Conservation (phyloP, 2,797 vertebrate species). For the Rachycentron canadum region DNA sequence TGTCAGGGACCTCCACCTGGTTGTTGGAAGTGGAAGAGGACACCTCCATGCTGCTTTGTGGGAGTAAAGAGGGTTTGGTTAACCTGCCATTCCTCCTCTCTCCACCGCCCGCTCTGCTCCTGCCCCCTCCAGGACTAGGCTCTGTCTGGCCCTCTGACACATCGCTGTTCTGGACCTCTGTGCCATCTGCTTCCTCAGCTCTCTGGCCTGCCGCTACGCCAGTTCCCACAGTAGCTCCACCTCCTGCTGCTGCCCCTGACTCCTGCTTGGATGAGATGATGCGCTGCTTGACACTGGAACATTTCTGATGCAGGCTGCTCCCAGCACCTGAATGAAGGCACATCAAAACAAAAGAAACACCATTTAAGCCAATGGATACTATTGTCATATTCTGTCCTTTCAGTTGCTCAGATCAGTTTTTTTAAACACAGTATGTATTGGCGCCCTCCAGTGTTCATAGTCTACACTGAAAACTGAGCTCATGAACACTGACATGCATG, state of each 20-base stretch:
- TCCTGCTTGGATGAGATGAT: constrained; percentile 99
- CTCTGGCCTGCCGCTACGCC: constrained; percentile 79
- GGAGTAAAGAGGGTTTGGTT: constrained; percentile 93
- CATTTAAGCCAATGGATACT: not conserved
- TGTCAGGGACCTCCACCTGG: constrained; percentile 99
- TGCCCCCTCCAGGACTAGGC: constrained; percentile 84
- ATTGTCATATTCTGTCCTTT: not conserved
- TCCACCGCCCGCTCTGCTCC: constrained; percentile 84
- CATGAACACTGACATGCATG: constrained; percentile 10
- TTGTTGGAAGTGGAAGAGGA: constrained; percentile 92
- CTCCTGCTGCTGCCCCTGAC: constrained; percentile 87
- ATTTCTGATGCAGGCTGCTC: constrained; percentile 99
- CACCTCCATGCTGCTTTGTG: constrained; percentile 98
- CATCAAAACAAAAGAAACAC: constrained; percentile 31
- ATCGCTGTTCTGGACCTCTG: constrained; percentile 99
- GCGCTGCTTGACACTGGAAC: constrained; percentile 99
- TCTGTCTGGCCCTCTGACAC: constrained; percentile 98
- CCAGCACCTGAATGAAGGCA: constrained; percentile 90
- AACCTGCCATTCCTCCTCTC: constrained; percentile 97
- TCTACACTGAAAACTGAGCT: constrained; percentile 40
- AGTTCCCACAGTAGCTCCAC: constrained; percentile 83
- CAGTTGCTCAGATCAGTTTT: constrained; percentile 15
- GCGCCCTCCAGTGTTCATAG: constrained; percentile 76
- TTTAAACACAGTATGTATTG: constrained; percentile 27
- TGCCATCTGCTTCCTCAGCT: constrained; percentile 89